Conservation (phyloP, 2,888 invertebrate genomes). For the Andrena bicolor region DNA sequence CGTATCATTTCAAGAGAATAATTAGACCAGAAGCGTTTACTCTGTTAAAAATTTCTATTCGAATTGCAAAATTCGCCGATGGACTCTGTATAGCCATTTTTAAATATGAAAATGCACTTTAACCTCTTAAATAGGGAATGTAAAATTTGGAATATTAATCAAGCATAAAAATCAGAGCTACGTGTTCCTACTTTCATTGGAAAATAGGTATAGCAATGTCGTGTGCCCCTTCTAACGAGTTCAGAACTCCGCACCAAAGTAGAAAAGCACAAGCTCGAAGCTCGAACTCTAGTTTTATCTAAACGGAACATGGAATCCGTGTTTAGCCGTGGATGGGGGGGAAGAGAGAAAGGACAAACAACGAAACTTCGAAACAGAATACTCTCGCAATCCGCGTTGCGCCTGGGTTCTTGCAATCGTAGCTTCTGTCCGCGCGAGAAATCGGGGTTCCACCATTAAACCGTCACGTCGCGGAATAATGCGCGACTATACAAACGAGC, state of each 20-base stretch:
- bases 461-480: conserved; percentile 71
- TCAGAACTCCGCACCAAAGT: too few species aligned
- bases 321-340: background rate
- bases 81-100: too few species aligned
- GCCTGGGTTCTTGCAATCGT: conserved; percentile 47
- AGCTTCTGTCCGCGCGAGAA: conserved; percentile 61
- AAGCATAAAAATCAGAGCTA: too few species aligned
- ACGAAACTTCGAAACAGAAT: conserved; percentile 11
- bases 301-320: background rate
- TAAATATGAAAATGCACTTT: too few species aligned
- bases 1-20: background rate
- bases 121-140: too few species aligned
- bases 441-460: conserved; percentile 67
- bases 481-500: conserved; percentile 67
- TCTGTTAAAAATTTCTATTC: background rate
- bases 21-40: background rate
- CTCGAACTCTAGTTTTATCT: background rate
- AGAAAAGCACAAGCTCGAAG: too few species aligned
- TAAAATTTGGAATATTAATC: too few species aligned
- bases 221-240: too few species aligned
- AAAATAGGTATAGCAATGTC: too few species aligned
- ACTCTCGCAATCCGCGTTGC: conserved; percentile 38
- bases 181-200: too few species aligned
- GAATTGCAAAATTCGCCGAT: too few species aligned
- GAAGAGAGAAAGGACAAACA: background rate